Evolutionary conservation across 2,888 invertebrate genomes (phyloP), one percentile per base, ranked within the genome.

Genomic region (Lithophane semibrunnea): DNA sequence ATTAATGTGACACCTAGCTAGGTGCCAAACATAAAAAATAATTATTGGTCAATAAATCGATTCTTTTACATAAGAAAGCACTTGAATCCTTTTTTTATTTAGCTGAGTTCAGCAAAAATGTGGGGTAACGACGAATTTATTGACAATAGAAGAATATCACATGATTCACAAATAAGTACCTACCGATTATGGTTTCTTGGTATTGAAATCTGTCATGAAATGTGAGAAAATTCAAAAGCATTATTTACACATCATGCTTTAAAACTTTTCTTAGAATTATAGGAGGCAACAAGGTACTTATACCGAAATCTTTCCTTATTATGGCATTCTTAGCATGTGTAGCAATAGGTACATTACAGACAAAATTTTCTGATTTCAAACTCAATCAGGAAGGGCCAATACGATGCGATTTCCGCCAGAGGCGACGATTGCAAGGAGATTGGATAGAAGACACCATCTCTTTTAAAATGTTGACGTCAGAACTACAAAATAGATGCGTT

Each of bases 1-100:
- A 93, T 93, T 92, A 93, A 93, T 91, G 92, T 92, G 91, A 91
- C 92, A 92, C 91, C 91, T 92, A 90, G 88, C 89, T 88, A 89
- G 90, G 85, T 86, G 88, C 85, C 86, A 88, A 89, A 90, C 91
- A 87, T 92, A 90, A 92, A 92, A 92, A 89, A 91, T 90, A 91
- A 91, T 91, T 90, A 90, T 88, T 88, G 89, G 85, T 88, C 90
- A 87, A 90, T 92, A 92, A 93, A 92, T 86, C 73, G 77, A 88
- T 88, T 88, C 88, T 85, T 82, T 88, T 88, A 91, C 90, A 88
- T 86, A 88, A 89, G 89, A 91, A 89, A 84, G 89, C 90, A 88
- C 90, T 92, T 84, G 86, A 75, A 86, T 82, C 84, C 81, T 81
- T 77, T 60, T 83, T 86, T 79, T 84, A 72, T 85, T 82, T 81